phyloP scores from a whole-genome alignment of 2,888 invertebrate species.

The Sinelater perroti region DNA sequence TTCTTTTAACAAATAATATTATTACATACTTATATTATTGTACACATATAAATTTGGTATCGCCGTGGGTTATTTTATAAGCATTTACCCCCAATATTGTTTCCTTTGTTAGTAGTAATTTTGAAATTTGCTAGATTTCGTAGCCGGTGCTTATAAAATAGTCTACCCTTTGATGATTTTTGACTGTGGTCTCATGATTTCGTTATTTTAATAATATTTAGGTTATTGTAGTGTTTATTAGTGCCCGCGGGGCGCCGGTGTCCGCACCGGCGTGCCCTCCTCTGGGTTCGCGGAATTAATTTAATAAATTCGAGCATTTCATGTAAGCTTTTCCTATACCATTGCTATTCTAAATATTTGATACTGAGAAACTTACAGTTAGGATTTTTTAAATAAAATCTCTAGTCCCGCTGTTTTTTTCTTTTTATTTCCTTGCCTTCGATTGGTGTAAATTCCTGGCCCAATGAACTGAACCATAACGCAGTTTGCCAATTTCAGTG shows the following conservation, averaged over 20 bases:
- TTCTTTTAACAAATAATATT: constrained; percentile 46
- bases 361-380: constrained; percentile 70
- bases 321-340: constrained; percentile 67
- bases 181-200: constrained; percentile 56
- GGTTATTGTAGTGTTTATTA: constrained; percentile 46
- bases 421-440: constrained; percentile 44
- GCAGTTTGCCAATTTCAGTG: constrained; percentile 43
- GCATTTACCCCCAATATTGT: constrained; percentile 39
- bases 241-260: constrained; percentile 25
- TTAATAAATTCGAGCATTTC: constrained; percentile 59
- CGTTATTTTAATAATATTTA: constrained; percentile 53
- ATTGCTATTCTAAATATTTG: constrained; percentile 61
- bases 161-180: constrained; percentile 45
- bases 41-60: constrained; percentile 40
- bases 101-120: constrained; percentile 36
- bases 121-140: constrained; percentile 33
- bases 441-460: constrained; percentile 39
- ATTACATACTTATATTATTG: constrained; percentile 39
- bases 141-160: constrained; percentile 48
- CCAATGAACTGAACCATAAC: constrained; percentile 27
- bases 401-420: constrained; percentile 71
- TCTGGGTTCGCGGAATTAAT: constrained; percentile 26
- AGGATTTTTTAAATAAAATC: constrained; percentile 65
- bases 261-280: constrained; percentile 21
- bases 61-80: constrained; percentile 52